Conservation (phyloP, 92 coral and sea anemone species). For the Palythoa caribaeorum region DNA sequence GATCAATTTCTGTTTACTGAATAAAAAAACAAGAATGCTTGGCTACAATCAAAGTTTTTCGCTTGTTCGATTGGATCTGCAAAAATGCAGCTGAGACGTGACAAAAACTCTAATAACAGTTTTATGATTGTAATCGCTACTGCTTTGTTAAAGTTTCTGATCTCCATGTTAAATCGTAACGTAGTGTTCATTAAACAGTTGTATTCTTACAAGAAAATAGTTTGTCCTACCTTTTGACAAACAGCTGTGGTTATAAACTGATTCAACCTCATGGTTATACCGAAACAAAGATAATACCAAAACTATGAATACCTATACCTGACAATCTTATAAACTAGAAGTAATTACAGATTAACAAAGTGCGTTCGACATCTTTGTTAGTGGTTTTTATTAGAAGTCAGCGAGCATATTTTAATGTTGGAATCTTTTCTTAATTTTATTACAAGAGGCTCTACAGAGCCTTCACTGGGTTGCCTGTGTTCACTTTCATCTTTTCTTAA, state of each 20-base stretch:
- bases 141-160: neutral
- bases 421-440: too few relatives aligned
- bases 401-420: neutral
- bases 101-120: neutral
- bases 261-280: neutral
- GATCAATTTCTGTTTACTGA: neutral
- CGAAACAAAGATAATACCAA: neutral
- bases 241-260: neutral
- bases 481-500: too few relatives aligned
- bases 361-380: too few relatives aligned
- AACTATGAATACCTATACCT: neutral
- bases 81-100: constrained; percentile 6
- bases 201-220: neutral
- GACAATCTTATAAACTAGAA: neutral
- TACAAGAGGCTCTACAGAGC: too few relatives aligned
- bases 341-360: neutral
- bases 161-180: constrained; percentile 1
- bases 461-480: too few relatives aligned
- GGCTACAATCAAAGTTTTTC: neutral
- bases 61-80: neutral
- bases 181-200: neutral
- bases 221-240: neutral
- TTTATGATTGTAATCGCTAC: neutral
- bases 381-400: neutral
- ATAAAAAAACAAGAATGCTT: neutral